These are phyloP conservation scores for Neoascia interrupta DNA, from an alignment of 2,888 invertebrate species.

Conservation along the genomic window DNA sequence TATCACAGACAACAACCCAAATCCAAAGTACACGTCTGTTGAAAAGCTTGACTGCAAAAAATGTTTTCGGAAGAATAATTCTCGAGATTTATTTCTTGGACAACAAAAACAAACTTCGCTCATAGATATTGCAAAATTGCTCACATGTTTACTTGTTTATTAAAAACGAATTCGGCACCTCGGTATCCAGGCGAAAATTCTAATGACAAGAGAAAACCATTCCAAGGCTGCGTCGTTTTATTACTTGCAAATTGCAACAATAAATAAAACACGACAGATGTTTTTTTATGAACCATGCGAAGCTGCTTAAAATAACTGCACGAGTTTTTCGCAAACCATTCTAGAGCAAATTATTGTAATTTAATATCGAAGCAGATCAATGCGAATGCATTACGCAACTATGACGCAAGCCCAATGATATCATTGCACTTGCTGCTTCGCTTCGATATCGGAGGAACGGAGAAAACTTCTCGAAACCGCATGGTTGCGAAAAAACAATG, in stretches of 20 bases:
- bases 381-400: conserved; percentile 59
- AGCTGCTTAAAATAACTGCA: too few relatives aligned
- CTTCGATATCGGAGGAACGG: background rate
- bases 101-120: too few relatives aligned
- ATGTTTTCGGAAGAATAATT: too few relatives aligned
- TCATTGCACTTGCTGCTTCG: conserved; percentile 24
- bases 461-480: conserved; percentile 6
- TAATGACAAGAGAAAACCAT: background rate
- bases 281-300: background rate
- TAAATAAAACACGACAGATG: background rate
- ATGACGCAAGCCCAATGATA: conserved; percentile 54
- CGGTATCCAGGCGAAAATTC: background rate
- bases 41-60: too few relatives aligned
- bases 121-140: too few relatives aligned
- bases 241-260: conserved; percentile 11
- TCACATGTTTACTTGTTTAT: too few relatives aligned
- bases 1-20: conserved; percentile 22
- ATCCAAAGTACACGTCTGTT: conserved; percentile 10
- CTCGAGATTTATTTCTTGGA: too few relatives aligned
- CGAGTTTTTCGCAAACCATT: too few relatives aligned
- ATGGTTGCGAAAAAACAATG: too few relatives aligned
- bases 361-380: conserved; percentile 49
- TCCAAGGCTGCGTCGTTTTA: background rate
- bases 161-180: background rate
- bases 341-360: too few relatives aligned